These are phyloP conservation scores for Fregetta grallaria DNA, from an alignment of 2,113 vertebrate species.

Conservation along the genomic window DNA sequence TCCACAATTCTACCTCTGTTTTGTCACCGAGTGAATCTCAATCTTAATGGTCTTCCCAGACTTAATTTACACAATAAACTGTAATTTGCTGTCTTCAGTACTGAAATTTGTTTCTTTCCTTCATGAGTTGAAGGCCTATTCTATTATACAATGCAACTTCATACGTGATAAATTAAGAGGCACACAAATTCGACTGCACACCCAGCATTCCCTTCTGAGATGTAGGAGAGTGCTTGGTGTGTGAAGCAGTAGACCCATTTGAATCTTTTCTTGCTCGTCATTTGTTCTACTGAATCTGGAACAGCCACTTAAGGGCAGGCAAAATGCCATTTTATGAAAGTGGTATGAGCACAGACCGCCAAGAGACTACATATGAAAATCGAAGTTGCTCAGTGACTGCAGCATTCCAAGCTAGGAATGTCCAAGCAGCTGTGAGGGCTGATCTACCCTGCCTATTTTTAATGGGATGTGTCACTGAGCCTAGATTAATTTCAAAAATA, in stretches of 20 bases:
- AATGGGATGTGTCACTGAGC: conserved; percentile 9
- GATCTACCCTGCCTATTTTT: conserved; percentile 35
- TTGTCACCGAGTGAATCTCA: not conserved
- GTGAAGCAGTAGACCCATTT: not conserved
- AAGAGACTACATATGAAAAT: not conserved
- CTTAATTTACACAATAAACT: not conserved
- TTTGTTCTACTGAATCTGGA: not conserved
- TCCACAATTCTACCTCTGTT: not conserved
- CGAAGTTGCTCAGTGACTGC: not conserved
- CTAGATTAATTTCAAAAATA: not conserved
- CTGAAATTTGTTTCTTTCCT: not conserved
- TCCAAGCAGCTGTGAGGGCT: conserved; percentile 27
- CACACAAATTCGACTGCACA: not conserved
- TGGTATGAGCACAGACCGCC: not conserved
- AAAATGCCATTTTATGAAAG: not conserved
- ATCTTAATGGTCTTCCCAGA: not conserved
- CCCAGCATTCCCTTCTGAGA: not conserved
- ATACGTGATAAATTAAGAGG: not conserved
- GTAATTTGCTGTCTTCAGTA: not conserved
- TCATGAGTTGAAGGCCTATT: not conserved
- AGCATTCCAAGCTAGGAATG: conserved; percentile 19
- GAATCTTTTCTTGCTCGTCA: not conserved
- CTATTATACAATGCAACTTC: not conserved
- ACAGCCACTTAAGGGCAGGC: not conserved
- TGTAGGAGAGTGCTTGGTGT: not conserved